Percentiles rank a stretch among this genome's conserved stretches.
Evolutionary conservation across 2,888 invertebrate species (phyloP).

Genomic region (Eupithecia pulchellata): DNA sequence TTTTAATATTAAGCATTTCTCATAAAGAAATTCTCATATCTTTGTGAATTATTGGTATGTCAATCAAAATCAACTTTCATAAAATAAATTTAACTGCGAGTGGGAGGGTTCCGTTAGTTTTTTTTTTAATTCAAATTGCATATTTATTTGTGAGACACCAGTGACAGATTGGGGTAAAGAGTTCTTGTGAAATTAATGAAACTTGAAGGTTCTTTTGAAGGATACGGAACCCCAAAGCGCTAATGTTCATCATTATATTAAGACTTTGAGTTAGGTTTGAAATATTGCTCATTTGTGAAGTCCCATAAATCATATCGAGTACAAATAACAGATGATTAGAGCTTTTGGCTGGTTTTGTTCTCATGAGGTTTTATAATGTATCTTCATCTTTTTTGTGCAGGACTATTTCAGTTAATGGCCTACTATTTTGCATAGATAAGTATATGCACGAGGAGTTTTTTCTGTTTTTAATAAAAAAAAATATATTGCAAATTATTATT

Average conservation of each 20-base stretch:
- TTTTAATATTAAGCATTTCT: conserved; percentile 31
- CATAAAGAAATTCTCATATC: not conserved
- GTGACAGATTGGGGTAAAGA: not conserved
- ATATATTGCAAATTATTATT: no score
- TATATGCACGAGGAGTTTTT: not conserved
- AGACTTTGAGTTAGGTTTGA: conserved; percentile 31
- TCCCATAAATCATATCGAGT: conserved; percentile 26
- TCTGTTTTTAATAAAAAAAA: not conserved
- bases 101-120: not conserved
- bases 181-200: not conserved
- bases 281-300: conserved; percentile 29
- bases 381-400: not conserved
- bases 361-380: conserved; percentile 1
- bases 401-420: conserved; percentile 4
- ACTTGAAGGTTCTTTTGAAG: not conserved
- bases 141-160: not conserved
- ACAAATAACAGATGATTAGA: conserved; percentile 28
- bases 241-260: conserved; percentile 1
- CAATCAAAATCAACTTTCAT: conserved; percentile 43
- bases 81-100: not conserved
- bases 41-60: conserved; percentile 41
- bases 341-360: conserved; percentile 15
- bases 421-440: not conserved
- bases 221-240: not conserved
- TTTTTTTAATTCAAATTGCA: not conserved